Conservation (phyloP, 2,888 invertebrate genomes). For the Drosophila cognata region DNA sequence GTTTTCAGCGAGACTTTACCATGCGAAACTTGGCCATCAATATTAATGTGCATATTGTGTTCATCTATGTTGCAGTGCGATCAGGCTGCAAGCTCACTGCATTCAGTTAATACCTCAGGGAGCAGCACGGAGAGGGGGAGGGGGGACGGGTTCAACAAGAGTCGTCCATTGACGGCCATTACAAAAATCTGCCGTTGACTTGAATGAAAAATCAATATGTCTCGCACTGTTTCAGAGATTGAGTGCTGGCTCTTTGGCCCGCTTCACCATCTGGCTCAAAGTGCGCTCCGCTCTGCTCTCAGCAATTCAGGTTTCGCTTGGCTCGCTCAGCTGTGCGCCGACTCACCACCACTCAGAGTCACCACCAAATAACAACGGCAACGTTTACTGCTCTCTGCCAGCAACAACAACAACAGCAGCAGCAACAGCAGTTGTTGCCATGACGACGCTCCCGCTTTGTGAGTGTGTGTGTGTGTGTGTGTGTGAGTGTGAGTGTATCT, state of each 20-base stretch:
- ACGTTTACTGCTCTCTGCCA: conserved; percentile 18
- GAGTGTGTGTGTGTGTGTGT: conserved; percentile 44
- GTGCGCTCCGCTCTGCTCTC: conserved; percentile 22
- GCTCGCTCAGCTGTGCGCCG: conserved; percentile 64
- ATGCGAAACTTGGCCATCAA: no score
- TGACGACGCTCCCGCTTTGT: conserved; percentile 60
- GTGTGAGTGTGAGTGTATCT: conserved; percentile 58
- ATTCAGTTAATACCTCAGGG: conserved; percentile 44
- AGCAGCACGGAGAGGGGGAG: background rate
- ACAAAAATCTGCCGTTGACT: conserved; percentile 44
- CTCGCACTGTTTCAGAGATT: conserved; percentile 46
- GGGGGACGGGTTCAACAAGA: conserved; percentile 1
- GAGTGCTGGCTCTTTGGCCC: conserved; percentile 30
- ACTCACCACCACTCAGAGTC: conserved; percentile 65
- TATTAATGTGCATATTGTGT: conserved; percentile 1
- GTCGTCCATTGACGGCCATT: conserved; percentile 56
- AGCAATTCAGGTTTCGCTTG: conserved; percentile 63
- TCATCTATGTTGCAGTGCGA: conserved; percentile 9
- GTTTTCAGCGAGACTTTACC: no score
- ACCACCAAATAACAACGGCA: conserved; percentile 24
- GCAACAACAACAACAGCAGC: conserved; percentile 10
- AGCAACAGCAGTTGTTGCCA: conserved; percentile 55
- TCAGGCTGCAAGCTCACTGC: conserved; percentile 14
- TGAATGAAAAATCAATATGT: conserved; percentile 74
- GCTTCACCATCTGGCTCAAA: conserved; percentile 38